A percentile compares a stretch with the other conserved stretches of the same genome.
Conservation (phyloP, 1,140 invertebrate genomes). For the Holcopasites calliopsidis region DNA sequence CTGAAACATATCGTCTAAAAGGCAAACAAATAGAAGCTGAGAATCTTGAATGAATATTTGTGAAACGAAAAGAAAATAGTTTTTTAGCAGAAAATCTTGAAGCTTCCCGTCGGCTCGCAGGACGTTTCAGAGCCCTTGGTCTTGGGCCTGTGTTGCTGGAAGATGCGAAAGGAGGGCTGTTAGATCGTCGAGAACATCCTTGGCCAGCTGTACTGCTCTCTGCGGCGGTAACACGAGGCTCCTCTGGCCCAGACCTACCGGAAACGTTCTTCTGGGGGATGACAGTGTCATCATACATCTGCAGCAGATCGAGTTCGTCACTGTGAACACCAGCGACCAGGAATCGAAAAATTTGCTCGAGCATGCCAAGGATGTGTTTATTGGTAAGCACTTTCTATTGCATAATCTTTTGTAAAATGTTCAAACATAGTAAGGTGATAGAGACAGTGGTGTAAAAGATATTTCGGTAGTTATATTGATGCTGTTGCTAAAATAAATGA, state of each 20-base stretch:
- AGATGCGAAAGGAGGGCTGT: constrained; percentile 75
- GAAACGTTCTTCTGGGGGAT: constrained; percentile 67
- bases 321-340: constrained; percentile 74
- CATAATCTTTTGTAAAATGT: neutral
- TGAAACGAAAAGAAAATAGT: no score
- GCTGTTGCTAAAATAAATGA: no score
- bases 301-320: constrained; percentile 77
- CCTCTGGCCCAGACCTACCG: constrained; percentile 76
- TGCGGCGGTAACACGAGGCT: constrained; percentile 75
- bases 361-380: constrained; percentile 75
- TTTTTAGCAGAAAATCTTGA: neutral
- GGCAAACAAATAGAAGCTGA: neutral
- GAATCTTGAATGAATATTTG: neutral
- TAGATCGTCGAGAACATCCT: constrained; percentile 71
- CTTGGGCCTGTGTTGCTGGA: constrained; percentile 76
- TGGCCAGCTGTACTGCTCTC: constrained; percentile 74
- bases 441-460: no score
- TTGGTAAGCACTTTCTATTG: constrained; percentile 62
- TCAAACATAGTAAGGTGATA: no score
- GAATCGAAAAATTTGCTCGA: constrained; percentile 77
- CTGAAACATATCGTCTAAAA: neutral
- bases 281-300: constrained; percentile 72
- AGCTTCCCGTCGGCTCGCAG: constrained; percentile 48
- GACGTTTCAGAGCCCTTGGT: constrained; percentile 77
- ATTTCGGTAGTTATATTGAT: no score